Conservation (phyloP, 2,797 vertebrate genomes). For the Premnoplex brunnescens region DNA sequence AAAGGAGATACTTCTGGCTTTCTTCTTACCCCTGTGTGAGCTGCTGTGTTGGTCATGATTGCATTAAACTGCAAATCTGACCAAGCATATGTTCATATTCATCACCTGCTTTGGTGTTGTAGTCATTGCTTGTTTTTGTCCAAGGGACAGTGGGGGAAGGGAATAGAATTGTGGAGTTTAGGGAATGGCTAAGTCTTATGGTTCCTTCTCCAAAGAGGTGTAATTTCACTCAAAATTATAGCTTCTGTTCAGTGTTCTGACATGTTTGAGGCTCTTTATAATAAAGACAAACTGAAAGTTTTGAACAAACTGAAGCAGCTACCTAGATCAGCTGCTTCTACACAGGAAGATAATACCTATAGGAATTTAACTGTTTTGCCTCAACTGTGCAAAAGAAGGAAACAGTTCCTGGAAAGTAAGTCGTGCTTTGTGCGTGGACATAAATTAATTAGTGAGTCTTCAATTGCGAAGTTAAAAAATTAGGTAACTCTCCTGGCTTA, state of each 20-base stretch:
- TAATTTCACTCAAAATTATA: not conserved
- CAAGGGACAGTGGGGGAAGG: not conserved
- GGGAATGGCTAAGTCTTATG: not conserved
- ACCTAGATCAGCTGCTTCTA: not conserved
- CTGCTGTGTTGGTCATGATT: not conserved
- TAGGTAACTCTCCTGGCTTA: not conserved
- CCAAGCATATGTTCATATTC: not conserved
- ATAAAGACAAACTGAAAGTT: not conserved
- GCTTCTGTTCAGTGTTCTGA: not conserved
- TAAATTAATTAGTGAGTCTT: conserved; percentile 6
- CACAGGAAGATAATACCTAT: not conserved
- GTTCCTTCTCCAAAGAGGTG: not conserved
- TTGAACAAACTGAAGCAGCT: not conserved
- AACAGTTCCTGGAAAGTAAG: not conserved
- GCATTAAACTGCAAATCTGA: not conserved
- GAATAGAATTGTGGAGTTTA: not conserved
- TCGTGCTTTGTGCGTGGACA: not conserved
- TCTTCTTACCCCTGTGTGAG: not conserved
- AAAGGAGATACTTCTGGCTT: not conserved
- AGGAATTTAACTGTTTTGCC: not conserved
- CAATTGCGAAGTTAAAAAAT: not conserved
- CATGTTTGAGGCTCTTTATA: not conserved
- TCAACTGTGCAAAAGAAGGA: not conserved
- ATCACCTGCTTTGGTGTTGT: not conserved
- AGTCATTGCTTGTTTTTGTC: not conserved